Percentiles rank a stretch among this genome's conserved stretches.
phyloP scores from a whole-genome alignment of 35 echinoderm and acorn worm species.

The Apostichopus californicus region DNA sequence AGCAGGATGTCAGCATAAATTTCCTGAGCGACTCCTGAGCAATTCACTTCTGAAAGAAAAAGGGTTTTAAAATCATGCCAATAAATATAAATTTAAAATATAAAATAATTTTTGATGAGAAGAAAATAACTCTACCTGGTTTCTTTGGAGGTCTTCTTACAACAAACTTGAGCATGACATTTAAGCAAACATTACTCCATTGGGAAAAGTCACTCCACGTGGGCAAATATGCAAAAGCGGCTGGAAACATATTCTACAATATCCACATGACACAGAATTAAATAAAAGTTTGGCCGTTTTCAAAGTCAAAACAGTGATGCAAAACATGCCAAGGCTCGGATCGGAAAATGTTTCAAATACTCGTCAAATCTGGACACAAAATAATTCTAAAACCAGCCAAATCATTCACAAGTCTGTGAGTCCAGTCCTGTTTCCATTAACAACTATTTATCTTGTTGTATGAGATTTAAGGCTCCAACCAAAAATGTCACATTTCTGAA shows the following conservation, averaged over 20 bases:
- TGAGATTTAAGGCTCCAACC: too few species aligned
- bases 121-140: neutral
- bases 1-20: too few species aligned
- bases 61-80: too few species aligned
- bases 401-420: neutral
- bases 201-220: slow-evolving; percentile 46
- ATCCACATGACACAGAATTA: slow-evolving; percentile 30
- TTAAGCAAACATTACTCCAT: slow-evolving; percentile 46
- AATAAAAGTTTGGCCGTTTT: neutral
- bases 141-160: slow-evolving; percentile 40
- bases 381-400: neutral
- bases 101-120: too few species aligned
- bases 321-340: neutral
- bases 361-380: neutral
- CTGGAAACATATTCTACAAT: slow-evolving; percentile 53
- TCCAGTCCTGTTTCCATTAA: too few species aligned
- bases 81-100: too few species aligned
- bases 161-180: slow-evolving; percentile 60
- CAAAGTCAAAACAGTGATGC: neutral
- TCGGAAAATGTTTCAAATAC: neutral
- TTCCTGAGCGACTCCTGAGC: too few species aligned
- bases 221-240: slow-evolving; percentile 20
- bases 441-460: too few species aligned
- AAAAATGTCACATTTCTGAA: too few species aligned
- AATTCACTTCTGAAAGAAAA: too few species aligned